Evolutionary conservation across 2,113 vertebrate species (phyloP).

Genomic region (Platysternon megacephalum): DNA sequence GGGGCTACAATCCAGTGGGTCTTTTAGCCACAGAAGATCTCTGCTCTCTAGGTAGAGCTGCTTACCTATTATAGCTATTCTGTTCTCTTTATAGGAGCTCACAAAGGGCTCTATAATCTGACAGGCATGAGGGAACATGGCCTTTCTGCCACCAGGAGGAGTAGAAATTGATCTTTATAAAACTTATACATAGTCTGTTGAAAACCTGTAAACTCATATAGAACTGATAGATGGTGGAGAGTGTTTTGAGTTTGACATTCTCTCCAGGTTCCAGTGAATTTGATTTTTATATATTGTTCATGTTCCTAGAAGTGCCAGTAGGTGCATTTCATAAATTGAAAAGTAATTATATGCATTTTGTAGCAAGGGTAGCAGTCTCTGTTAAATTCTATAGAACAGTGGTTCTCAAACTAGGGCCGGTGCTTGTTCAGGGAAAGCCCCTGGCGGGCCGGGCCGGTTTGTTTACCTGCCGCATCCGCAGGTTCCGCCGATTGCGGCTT

Average conservation of each 20-base stretch:
- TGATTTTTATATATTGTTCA: rapidly evolving
- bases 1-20: not conserved
- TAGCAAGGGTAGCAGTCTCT: not conserved
- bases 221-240: not conserved
- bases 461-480: too few relatives aligned
- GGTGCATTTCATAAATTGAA: not conserved
- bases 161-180: rapidly evolving
- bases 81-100: not conserved
- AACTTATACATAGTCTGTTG: not conserved
- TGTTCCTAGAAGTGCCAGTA: not conserved
- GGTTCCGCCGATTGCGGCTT: too few relatives aligned
- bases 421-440: too few relatives aligned
- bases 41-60: not conserved
- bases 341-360: not conserved
- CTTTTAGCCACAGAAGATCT: not conserved
- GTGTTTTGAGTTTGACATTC: not conserved
- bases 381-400: not conserved
- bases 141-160: not conserved
- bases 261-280: not conserved
- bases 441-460: too few relatives aligned
- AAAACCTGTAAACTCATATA: not conserved
- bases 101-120: rapidly evolving
- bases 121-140: not conserved
- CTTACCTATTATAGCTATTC: not conserved
- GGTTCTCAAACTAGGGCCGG: too few relatives aligned